Evolutionary conservation across 2,888 invertebrate species (phyloP).

Genomic region (Sarcophaga variegata): DNA sequence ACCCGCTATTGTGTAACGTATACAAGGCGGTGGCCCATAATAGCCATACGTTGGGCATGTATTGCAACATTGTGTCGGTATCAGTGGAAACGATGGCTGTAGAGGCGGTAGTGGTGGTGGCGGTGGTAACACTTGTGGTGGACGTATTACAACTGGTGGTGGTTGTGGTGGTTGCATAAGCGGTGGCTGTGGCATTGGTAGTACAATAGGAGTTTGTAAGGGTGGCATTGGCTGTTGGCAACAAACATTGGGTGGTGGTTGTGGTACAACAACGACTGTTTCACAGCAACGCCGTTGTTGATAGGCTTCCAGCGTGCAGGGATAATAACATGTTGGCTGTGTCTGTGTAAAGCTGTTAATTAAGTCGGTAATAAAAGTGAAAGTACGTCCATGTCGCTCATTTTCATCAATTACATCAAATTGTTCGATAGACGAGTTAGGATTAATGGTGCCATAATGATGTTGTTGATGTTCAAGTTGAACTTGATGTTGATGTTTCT

Average conservation of each 20-base stretch:
- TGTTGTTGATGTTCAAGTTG: constrained; percentile 10
- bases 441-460: constrained; percentile 38
- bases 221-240: constrained; percentile 48
- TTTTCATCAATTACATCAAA: constrained; percentile 73
- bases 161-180: constrained; percentile 67
- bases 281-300: constrained; percentile 76
- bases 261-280: constrained; percentile 65
- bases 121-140: constrained; percentile 43
- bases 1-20: constrained; percentile 61
- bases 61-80: constrained; percentile 75
- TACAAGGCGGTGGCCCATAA: constrained; percentile 76
- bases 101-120: constrained; percentile 58
- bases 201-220: constrained; percentile 41
- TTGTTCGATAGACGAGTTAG: constrained; percentile 72
- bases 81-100: constrained; percentile 27
- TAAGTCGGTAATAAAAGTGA: constrained; percentile 73
- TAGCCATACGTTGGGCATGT: constrained; percentile 74
- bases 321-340: constrained; percentile 71
- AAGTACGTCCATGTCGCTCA: constrained; percentile 75
- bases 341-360: constrained; percentile 71
- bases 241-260: constrained; percentile 53
- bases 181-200: constrained; percentile 67
- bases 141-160: constrained; percentile 42
- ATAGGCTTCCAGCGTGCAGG: constrained; percentile 76
- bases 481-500: constrained; percentile 18